phyloP scores from a whole-genome alignment of 1,140 invertebrate genomes.

The Neoseiulus cucumeris region DNA sequence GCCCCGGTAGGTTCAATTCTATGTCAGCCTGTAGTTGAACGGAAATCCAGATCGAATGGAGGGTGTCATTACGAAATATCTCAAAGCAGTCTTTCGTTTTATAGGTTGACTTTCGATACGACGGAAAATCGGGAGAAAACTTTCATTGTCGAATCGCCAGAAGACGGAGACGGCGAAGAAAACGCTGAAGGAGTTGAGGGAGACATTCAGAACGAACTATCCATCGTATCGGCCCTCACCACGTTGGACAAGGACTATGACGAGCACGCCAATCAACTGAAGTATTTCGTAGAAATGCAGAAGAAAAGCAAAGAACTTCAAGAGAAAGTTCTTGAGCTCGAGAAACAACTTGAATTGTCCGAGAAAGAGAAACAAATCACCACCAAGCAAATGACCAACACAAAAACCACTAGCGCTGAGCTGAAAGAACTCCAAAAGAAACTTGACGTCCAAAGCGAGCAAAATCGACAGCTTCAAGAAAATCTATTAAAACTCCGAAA shows the following conservation, averaged over 20 bases:
- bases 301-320: not conserved
- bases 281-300: constrained; percentile 7
- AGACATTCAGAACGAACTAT: not conserved
- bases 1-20: too few relatives aligned
- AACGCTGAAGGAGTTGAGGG: not conserved
- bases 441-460: not conserved
- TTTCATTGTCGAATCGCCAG: too few relatives aligned
- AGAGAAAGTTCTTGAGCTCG: not conserved
- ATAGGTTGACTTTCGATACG: too few relatives aligned
- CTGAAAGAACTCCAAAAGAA: not conserved
- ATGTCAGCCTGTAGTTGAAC: too few relatives aligned
- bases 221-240: not conserved
- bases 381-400: not conserved
- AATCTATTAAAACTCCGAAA: not conserved
- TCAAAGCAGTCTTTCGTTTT: too few relatives aligned
- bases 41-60: too few relatives aligned
- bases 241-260: not conserved
- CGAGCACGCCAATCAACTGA: not conserved
- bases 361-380: not conserved
- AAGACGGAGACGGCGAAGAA: not conserved
- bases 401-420: not conserved
- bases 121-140: too few relatives aligned
- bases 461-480: not conserved
- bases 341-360: not conserved
- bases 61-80: too few relatives aligned